Percentiles rank a stretch among this genome's conserved stretches.
Conservation (phyloP, 2,888 invertebrate genomes). For the Himalopsyche japonica region DNA sequence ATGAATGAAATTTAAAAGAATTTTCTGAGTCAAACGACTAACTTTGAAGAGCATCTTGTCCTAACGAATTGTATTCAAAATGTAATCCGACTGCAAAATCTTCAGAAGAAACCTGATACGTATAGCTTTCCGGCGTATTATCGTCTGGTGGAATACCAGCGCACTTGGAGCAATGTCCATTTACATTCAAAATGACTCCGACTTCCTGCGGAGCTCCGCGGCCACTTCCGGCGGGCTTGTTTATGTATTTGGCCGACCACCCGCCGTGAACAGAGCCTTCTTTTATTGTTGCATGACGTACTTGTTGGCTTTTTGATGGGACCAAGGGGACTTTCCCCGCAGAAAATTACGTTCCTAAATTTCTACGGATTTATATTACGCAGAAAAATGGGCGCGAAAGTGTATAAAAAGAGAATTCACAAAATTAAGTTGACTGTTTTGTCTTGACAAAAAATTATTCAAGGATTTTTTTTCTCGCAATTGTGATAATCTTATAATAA, state of each 20-base stretch:
- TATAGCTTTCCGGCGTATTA: not conserved
- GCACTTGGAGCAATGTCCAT: not conserved
- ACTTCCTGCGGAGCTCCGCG: not conserved
- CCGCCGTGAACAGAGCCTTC: not conserved
- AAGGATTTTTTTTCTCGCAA: not conserved
- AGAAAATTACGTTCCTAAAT: not conserved
- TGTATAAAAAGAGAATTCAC: not conserved
- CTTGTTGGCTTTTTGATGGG: not conserved
- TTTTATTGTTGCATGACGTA: not conserved
- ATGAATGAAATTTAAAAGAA: not conserved
- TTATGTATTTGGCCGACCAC: not conserved
- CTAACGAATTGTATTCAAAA: not conserved
- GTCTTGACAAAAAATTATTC: not conserved
- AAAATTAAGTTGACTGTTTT: not conserved
- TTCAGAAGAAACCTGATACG: not conserved
- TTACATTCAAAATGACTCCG: not conserved
- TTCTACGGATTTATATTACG: not conserved
- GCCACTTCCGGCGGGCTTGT: not conserved
- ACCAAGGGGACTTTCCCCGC: not conserved
- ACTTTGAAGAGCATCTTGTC: not conserved
- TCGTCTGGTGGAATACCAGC: not conserved
- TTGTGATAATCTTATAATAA: conserved; percentile 1
- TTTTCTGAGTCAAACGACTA: not conserved
- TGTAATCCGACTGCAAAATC: not conserved
- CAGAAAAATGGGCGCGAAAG: not conserved